These are phyloP conservation scores for Anoplolepis gracilipes DNA, from an alignment of 1,140 invertebrate genomes.

Conservation along the genomic window DNA sequence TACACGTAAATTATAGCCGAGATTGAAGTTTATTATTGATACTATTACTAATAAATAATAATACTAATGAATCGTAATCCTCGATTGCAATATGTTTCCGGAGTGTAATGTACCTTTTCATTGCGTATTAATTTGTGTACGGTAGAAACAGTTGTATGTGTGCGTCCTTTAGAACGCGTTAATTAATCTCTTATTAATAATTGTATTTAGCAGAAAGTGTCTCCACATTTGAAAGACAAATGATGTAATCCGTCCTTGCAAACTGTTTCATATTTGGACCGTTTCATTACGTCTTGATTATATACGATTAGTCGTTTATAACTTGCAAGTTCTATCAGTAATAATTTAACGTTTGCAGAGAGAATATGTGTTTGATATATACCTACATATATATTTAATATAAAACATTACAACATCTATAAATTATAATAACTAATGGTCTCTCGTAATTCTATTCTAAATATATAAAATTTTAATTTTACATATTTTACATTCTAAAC, in stretches of 20 bases:
- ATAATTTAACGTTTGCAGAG: neutral
- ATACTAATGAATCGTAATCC: neutral
- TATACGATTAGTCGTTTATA: neutral
- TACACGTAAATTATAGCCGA: neutral
- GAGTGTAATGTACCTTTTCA: neutral
- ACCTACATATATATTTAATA: neutral
- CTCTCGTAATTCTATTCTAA: neutral
- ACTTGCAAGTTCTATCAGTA: neutral
- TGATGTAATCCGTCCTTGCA: slow-evolving; percentile 24
- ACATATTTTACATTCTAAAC: neutral
- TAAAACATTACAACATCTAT: neutral
- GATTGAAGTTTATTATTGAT: neutral
- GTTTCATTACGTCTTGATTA: slow-evolving; percentile 14
- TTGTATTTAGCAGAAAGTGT: neutral
- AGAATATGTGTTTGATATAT: neutral
- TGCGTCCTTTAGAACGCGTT: neutral
- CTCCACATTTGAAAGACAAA: slow-evolving; percentile 2
- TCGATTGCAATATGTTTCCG: slow-evolving; percentile 17
- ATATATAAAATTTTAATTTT: neutral
- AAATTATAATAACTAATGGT: neutral
- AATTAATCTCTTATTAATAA: slow-evolving; percentile 12
- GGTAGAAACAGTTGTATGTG: neutral
- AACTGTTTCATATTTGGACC: slow-evolving; percentile 26
- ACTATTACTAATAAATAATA: neutral
- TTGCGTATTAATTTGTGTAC: neutral